A percentile compares a stretch with the other conserved stretches of the same genome.
phyloP scores from a whole-genome alignment of 2,113 vertebrate species.

The Entelurus aequoreus region DNA sequence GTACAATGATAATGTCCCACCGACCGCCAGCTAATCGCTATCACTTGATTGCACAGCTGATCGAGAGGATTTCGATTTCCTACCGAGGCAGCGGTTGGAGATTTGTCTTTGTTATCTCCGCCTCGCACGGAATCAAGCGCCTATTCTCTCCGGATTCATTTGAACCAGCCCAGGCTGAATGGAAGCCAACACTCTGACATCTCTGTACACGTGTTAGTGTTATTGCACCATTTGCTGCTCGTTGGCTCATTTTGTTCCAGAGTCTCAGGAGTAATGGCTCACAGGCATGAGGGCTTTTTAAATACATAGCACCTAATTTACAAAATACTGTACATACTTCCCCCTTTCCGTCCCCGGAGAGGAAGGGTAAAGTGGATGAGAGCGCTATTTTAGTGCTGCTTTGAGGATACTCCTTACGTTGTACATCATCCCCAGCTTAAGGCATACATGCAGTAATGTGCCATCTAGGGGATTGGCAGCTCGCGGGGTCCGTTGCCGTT shows the following conservation, averaged over 20 bases:
- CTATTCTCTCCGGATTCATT: conserved; percentile 32
- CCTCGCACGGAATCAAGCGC: conserved; percentile 40
- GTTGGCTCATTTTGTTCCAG: conserved; percentile 14
- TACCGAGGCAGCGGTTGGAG: conserved; percentile 10
- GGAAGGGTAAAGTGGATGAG: conserved; percentile 1
- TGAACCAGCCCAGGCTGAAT: conserved; percentile 31
- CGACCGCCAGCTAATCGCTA: conserved; percentile 60
- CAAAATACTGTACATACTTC: conserved; percentile 6
- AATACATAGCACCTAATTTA: conserved; percentile 11
- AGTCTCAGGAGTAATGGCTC: conserved; percentile 3
- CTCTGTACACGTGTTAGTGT: conserved; percentile 14
- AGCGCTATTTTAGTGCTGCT: conserved; percentile 13
- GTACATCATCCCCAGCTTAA: conserved; percentile 24
- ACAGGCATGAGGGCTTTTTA: conserved; percentile 3
- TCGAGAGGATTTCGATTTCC: conserved; percentile 51
- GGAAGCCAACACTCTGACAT: conserved; percentile 14
- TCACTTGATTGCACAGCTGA: conserved; percentile 59
- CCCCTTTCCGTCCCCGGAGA: not conserved
- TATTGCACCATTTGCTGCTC: conserved; percentile 17
- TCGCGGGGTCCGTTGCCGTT: conserved; percentile 13
- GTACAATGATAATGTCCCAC: conserved; percentile 37
- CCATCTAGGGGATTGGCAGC: conserved; percentile 32
- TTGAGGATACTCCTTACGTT: conserved; percentile 8
- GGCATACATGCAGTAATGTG: conserved; percentile 28
- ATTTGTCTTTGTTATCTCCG: conserved; percentile 60